Evolutionary conservation across 2,797 vertebrate genomes (phyloP).

Genomic region (Fringilla coelebs): DNA sequence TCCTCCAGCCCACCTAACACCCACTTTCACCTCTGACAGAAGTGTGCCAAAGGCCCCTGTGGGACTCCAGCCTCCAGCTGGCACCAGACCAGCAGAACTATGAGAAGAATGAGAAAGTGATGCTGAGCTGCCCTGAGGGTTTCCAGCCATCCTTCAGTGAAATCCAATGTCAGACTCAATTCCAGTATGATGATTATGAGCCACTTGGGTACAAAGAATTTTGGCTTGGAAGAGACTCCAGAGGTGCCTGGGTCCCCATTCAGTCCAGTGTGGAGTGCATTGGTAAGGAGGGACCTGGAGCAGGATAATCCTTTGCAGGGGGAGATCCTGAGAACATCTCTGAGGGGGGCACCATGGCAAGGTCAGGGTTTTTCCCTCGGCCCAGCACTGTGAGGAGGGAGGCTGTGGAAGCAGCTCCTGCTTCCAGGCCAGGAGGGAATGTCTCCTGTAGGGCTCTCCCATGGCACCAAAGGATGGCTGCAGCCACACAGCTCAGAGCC

Average conservation of each 20-base stretch:
- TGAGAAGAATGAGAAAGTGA: neutral
- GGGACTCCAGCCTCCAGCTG: neutral
- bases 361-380: neutral
- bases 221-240: neutral
- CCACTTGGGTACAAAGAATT: rapidly evolving
- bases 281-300: neutral
- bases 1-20: too few relatives aligned
- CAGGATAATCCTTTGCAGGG: too few relatives aligned
- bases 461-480: neutral
- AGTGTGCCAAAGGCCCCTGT: too few relatives aligned
- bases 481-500: neutral
- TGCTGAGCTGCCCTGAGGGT: neutral
- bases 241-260: neutral
- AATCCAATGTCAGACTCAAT: rapidly evolving
- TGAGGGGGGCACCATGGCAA: too few relatives aligned
- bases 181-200: rapidly evolving
- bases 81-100: neutral
- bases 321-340: neutral
- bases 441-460: neutral
- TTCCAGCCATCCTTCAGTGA: neutral
- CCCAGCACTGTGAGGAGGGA: neutral
- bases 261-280: rapidly evolving
- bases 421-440: neutral
- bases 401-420: neutral
- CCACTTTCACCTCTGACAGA: too few relatives aligned